A percentile compares a stretch with the other conserved stretches of the same genome.
Evolutionary conservation across 2,888 invertebrate genomes (phyloP).

Genomic region (Melolontha melolontha): DNA sequence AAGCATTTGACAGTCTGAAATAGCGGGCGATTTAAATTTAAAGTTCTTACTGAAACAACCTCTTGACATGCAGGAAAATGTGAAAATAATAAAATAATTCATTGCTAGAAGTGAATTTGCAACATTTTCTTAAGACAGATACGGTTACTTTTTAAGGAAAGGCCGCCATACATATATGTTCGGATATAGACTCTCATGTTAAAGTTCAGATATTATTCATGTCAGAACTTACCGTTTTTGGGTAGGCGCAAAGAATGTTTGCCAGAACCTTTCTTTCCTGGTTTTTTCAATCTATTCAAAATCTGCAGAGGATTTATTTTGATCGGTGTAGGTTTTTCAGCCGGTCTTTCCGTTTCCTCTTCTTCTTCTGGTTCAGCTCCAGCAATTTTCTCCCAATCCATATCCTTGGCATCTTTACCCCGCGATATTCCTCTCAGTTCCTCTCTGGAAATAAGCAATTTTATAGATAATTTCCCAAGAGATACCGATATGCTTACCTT

Average conservation of each 20-base stretch:
- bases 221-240: slow-evolving; percentile 72
- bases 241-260: slow-evolving; percentile 65
- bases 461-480: neutral
- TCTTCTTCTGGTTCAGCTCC: slow-evolving; percentile 71
- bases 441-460: slow-evolving; percentile 69
- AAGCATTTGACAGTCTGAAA: too few relatives aligned
- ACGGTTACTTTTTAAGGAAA: too few relatives aligned
- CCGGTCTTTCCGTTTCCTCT: slow-evolving; percentile 72
- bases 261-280: slow-evolving; percentile 69
- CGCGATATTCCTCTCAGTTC: slow-evolving; percentile 87
- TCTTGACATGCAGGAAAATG: too few relatives aligned
- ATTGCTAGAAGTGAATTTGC: too few relatives aligned
- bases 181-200: neutral
- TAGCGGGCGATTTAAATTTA: too few relatives aligned
- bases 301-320: slow-evolving; percentile 83
- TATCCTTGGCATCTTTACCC: slow-evolving; percentile 84
- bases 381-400: slow-evolving; percentile 87
- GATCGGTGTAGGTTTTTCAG: slow-evolving; percentile 78
- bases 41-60: too few relatives aligned
- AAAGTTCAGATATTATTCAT: neutral
- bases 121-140: too few relatives aligned
- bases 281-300: slow-evolving; percentile 77
- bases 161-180: neutral
- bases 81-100: too few relatives aligned
- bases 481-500: slow-evolving; percentile 68